Evolutionary conservation across 2,113 vertebrate genomes (phyloP).

Genomic region (Sebastes schlegelii): DNA sequence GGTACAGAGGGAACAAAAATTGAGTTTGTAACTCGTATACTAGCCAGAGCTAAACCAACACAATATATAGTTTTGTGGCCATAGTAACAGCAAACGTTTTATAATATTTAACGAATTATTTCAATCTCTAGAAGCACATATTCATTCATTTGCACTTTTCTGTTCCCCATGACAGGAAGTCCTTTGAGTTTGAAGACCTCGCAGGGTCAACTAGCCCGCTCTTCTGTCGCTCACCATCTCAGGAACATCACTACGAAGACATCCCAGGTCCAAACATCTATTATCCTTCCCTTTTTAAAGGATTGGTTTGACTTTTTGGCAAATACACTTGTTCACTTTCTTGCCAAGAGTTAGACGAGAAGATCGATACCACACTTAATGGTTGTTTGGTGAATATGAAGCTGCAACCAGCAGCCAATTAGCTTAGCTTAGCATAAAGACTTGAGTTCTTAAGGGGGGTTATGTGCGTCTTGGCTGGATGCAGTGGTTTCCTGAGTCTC

Average conservation of each 20-base stretch:
- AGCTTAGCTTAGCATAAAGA: neutral
- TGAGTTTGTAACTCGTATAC: neutral
- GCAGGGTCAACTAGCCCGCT: slow-evolving; percentile 82
- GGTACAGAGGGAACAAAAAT: slow-evolving; percentile 75
- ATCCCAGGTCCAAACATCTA: slow-evolving; percentile 80
- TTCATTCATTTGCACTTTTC: neutral
- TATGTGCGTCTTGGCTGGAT: neutral
- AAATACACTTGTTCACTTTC: neutral
- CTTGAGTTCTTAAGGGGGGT: neutral
- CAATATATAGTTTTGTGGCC: neutral
- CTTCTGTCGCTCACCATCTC: slow-evolving; percentile 85
- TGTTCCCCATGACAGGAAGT: slow-evolving; percentile 81
- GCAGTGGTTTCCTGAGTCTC: neutral
- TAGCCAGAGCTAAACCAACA: neutral
- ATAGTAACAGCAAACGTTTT: neutral
- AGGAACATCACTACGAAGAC: slow-evolving; percentile 94
- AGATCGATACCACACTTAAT: neutral
- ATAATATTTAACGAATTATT: neutral
- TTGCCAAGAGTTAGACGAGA: neutral
- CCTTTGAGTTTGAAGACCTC: slow-evolving; percentile 90
- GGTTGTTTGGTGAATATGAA: too few species aligned
- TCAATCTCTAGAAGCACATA: neutral
- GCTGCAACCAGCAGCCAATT: too few species aligned
- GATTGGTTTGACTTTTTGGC: neutral
- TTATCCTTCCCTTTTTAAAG: neutral